These are phyloP conservation scores for Lerema accius DNA, from an alignment of 1,140 invertebrate genomes.

Conservation along the genomic window DNA sequence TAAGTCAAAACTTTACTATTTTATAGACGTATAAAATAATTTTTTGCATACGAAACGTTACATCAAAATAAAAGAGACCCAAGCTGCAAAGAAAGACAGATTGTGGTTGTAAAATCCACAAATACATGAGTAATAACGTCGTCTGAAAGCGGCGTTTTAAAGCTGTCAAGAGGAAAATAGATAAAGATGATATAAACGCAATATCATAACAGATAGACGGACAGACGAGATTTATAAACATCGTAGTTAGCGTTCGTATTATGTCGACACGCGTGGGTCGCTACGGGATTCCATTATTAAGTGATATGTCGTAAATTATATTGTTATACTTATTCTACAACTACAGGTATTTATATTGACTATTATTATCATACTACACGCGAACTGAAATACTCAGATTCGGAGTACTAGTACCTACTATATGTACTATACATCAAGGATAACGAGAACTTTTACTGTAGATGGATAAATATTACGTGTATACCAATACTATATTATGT, in stretches of 20 bases:
- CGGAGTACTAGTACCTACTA: no score
- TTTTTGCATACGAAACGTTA: no score
- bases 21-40: no score
- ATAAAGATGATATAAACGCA: slow-evolving; percentile 23
- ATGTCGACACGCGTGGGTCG: slow-evolving; percentile 14
- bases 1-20: no score
- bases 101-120: background rate
- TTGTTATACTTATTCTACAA: slow-evolving; percentile 24
- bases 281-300: slow-evolving; percentile 20
- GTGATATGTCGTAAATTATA: slow-evolving; percentile 30
- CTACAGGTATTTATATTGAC: background rate
- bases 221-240: slow-evolving; percentile 33
- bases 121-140: background rate
- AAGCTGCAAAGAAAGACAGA: background rate
- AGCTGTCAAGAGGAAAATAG: slow-evolving; percentile 19
- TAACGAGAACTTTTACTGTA: no score
- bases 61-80: no score
- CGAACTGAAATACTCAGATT: no score
- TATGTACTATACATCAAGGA: no score
- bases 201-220: slow-evolving; percentile 21
- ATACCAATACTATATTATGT: no score
- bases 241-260: slow-evolving; percentile 19
- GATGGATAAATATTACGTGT: no score
- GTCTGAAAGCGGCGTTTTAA: slow-evolving; percentile 16
- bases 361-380: slow-evolving; percentile 16